These are phyloP conservation scores for Gambusia yucatana DNA, from an alignment of 2,797 vertebrate species.

Conservation along the genomic window DNA sequence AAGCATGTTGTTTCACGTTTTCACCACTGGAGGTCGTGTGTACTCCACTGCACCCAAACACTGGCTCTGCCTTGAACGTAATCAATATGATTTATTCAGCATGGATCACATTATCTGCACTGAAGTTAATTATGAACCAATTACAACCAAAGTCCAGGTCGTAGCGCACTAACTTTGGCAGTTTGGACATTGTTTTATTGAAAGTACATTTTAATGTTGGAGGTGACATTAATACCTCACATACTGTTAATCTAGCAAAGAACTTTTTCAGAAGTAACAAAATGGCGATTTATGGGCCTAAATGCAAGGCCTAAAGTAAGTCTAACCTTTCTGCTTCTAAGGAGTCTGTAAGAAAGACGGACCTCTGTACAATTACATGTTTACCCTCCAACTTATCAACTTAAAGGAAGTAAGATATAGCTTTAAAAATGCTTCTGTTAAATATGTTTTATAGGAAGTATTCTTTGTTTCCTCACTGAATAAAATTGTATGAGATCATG, in stretches of 20 bases:
- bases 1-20: slow-evolving; percentile 28
- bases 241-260: neutral
- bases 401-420: neutral
- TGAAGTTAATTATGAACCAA: too few relatives aligned
- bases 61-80: neutral
- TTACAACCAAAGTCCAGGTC: neutral
- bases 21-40: slow-evolving; percentile 55
- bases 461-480: neutral
- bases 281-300: neutral
- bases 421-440: neutral
- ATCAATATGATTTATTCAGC: neutral
- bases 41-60: slow-evolving; percentile 18
- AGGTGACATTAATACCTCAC: neutral
- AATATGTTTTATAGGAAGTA: neutral
- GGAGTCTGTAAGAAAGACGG: neutral
- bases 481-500: neutral
- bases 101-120: neutral
- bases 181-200: neutral
- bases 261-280: neutral
- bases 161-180: neutral
- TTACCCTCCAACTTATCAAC: neutral
- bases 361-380: neutral
- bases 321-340: neutral
- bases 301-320: neutral
- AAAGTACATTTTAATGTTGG: neutral